phyloP scores from a whole-genome alignment of 2,888 invertebrate species.

The Cinara cedri region DNA sequence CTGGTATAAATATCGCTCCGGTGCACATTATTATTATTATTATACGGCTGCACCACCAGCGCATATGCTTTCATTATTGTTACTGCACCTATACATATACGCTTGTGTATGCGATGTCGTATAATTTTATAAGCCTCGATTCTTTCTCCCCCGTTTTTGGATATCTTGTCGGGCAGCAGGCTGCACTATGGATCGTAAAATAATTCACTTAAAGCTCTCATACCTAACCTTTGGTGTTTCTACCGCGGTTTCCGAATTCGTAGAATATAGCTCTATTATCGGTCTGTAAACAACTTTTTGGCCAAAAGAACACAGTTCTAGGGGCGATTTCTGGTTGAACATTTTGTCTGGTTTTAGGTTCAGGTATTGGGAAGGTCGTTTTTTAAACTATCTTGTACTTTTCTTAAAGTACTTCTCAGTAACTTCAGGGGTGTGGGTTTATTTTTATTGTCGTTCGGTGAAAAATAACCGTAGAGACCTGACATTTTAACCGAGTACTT shows the following conservation, averaged over 20 bases:
- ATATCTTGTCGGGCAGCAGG: constrained; percentile 15
- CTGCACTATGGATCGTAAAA: constrained; percentile 14
- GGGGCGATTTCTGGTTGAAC: background rate
- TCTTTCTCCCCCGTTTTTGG: background rate
- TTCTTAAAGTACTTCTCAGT: too few relatives aligned
- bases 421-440: too few relatives aligned
- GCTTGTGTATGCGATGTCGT: background rate
- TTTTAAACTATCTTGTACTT: too few relatives aligned
- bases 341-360: too few relatives aligned
- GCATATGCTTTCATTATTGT: constrained; percentile 41
- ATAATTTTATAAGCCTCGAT: constrained; percentile 42
- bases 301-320: too few relatives aligned
- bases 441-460: too few relatives aligned
- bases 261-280: too few relatives aligned
- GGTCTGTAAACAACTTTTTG: too few relatives aligned
- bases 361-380: too few relatives aligned
- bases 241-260: background rate
- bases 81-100: background rate
- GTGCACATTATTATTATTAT: background rate
- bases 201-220: constrained; percentile 20
- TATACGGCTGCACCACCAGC: background rate
- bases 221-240: background rate
- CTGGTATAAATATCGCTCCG: constrained; percentile 26
- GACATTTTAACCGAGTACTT: too few relatives aligned
- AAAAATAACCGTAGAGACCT: too few relatives aligned